Percentiles rank a stretch among this genome's conserved stretches.
These are phyloP conservation scores for Pteromalus puparum DNA, from an alignment of 1,140 invertebrate species.

Conservation along the genomic window DNA sequence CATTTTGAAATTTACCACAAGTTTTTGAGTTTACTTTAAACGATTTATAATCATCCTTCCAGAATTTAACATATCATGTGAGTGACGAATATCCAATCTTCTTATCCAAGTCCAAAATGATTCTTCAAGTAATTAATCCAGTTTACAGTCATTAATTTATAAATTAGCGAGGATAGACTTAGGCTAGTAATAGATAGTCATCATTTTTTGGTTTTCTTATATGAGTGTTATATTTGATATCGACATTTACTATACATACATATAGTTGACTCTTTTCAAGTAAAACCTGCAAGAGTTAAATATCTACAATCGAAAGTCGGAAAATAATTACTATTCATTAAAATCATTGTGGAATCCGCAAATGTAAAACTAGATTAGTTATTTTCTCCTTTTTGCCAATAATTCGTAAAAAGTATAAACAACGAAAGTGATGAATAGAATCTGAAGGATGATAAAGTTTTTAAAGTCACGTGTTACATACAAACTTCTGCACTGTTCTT, in stretches of 20 bases:
- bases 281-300: no score
- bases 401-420: conserved; percentile 10
- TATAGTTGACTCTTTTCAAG: no score
- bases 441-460: background rate
- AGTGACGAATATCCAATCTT: conserved; percentile 21
- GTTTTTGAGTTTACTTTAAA: background rate
- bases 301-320: no score
- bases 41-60: background rate
- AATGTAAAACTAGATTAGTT: background rate
- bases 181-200: conserved; percentile 38
- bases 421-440: background rate
- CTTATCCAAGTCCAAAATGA: conserved; percentile 20
- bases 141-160: conserved; percentile 51
- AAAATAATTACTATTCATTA: background rate
- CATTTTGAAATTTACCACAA: conserved; percentile 7
- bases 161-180: conserved; percentile 50
- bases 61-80: conserved; percentile 44
- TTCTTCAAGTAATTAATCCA: conserved; percentile 21
- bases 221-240: background rate
- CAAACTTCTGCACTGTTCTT: background rate
- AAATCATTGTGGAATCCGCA: background rate
- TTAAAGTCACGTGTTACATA: background rate
- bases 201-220: background rate
- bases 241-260: background rate
- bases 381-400: conserved; percentile 9